Evolutionary conservation across 2,888 invertebrate genomes (phyloP), one percentile per base, ranked within the genome.

Genomic region (Gisinianus flammeolus): DNA sequence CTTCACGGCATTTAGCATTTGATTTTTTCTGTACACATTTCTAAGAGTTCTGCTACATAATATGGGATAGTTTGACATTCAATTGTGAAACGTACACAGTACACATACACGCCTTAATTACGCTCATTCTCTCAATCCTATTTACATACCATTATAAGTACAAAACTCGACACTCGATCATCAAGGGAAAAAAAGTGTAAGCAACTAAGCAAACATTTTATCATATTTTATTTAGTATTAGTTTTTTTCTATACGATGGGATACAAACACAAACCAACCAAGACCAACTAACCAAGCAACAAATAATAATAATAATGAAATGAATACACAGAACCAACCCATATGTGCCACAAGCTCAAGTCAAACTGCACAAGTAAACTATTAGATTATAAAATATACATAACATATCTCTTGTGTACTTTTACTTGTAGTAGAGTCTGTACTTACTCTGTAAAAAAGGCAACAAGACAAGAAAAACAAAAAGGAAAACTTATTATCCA

Each of bases 31-130:
- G n/a, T n/a, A n/a, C n/a, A n/a, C n/a, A n/a, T n/a, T n/a, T n/a
- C n/a, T n/a, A n/a, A n/a, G n/a, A n/a, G n/a, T n/a, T n/a, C n/a
- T n/a, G n/a, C n/a, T n/a, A n/a, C n/a, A n/a, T n/a, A n/a, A n/a
- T n/a, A n/a, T n/a, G n/a, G n/a, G n/a, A n/a, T n/a, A n/a, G n/a
- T 44, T 44, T 69, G 68, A 35, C 68, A 69, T 62, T 62, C 62
- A 28, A 62, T 62, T 24, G 62, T 62, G 5, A 62, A 62, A 28
- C 28, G 62, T 44, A 69, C n/a, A n/a, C n/a, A n/a, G n/a, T n/a
- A n/a, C n/a, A n/a, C n/a, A n/a, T n/a, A n/a, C 68, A 69, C 68
- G 35, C 68, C 68, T 71, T 71, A 71, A 56, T 58, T 30, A 71
- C 52, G 52, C 54, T 71, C 54, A 71, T 56, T 56, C 22, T 30